These are phyloP conservation scores for Callionymus lyra DNA, from an alignment of 2,113 vertebrate species.

Conservation along the genomic window DNA sequence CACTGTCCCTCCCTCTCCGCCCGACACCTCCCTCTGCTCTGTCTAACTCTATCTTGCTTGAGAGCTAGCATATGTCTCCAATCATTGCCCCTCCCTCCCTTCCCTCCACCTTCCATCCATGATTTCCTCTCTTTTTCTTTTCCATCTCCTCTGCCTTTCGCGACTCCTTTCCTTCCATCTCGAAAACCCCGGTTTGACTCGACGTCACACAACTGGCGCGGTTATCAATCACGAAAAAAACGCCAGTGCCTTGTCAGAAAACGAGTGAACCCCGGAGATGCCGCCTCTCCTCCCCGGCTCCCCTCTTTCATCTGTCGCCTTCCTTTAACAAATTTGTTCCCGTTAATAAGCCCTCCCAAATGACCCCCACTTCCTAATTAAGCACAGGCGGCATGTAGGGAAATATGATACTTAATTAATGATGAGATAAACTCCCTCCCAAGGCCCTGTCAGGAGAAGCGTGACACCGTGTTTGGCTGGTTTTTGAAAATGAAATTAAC, in stretches of 20 bases:
- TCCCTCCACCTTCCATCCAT: slow-evolving; percentile 43
- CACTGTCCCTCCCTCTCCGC: slow-evolving; percentile 76
- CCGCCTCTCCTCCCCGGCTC: slow-evolving; percentile 26
- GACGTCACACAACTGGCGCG: slow-evolving; percentile 80
- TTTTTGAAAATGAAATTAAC: slow-evolving; percentile 92
- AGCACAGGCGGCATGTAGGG: slow-evolving; percentile 92
- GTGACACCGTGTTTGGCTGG: slow-evolving; percentile 98
- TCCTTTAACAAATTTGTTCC: slow-evolving; percentile 99
- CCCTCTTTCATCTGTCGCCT: slow-evolving; percentile 54
- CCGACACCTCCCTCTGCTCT: slow-evolving; percentile 87
- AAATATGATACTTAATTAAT: slow-evolving; percentile 99
- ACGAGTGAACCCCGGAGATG: slow-evolving; percentile 72
- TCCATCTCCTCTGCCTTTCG: slow-evolving; percentile 8
- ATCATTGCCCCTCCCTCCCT: slow-evolving; percentile 78
- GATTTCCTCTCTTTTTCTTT: slow-evolving; percentile 39
- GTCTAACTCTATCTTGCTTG: slow-evolving; percentile 76
- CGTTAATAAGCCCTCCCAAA: slow-evolving; percentile 99
- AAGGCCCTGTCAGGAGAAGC: slow-evolving; percentile 97
- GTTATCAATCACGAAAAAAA: slow-evolving; percentile 98
- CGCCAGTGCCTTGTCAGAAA: slow-evolving; percentile 87
- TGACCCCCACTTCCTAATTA: slow-evolving; percentile 97
- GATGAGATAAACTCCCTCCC: slow-evolving; percentile 99
- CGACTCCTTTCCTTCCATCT: slow-evolving; percentile 51
- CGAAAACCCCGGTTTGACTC: slow-evolving; percentile 94
- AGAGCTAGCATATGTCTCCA: slow-evolving; percentile 99